Percentiles rank a stretch among this genome's conserved stretches.
Conservation (phyloP, 2,888 invertebrate genomes). For the Argyresthia goedartella region DNA sequence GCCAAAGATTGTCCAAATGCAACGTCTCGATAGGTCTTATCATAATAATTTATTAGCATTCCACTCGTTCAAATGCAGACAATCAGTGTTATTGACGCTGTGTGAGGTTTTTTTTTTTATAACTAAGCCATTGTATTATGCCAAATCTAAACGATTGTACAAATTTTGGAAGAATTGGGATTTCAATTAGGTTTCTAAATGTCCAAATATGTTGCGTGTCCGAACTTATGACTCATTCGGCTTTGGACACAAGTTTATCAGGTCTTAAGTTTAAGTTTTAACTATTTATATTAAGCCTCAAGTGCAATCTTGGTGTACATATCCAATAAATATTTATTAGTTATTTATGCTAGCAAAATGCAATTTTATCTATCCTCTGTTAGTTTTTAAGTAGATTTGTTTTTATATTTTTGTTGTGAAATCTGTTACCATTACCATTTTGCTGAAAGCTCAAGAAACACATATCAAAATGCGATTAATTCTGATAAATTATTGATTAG, state of each 20-base stretch:
- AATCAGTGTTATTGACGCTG: background rate
- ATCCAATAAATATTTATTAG: slow-evolving; percentile 31
- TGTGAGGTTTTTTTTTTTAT: background rate
- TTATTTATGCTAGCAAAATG: slow-evolving; percentile 22
- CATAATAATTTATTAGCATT: slow-evolving; percentile 35
- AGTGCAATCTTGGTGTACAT: slow-evolving; percentile 26
- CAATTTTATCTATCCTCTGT: background rate
- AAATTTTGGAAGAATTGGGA: slow-evolving; percentile 9
- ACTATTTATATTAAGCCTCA: slow-evolving; percentile 2
- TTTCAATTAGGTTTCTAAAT: background rate
- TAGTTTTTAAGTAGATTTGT: background rate
- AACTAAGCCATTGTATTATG: background rate
- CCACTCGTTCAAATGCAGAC: slow-evolving; percentile 31
- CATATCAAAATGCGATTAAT: slow-evolving; percentile 37
- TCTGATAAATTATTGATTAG: background rate
- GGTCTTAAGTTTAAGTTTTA: too few relatives aligned
- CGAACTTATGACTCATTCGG: too few relatives aligned
- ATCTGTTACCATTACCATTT: slow-evolving; percentile 39
- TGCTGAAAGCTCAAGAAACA: slow-evolving; percentile 55
- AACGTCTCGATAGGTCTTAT: slow-evolving; percentile 18
- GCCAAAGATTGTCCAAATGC: slow-evolving; percentile 69
- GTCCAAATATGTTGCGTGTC: too few relatives aligned
- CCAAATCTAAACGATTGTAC: slow-evolving; percentile 14
- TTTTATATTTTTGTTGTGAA: slow-evolving; percentile 28
- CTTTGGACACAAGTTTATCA: too few relatives aligned